Conservation (phyloP, 2,113 vertebrate species). For the Oreochromis spilurus region DNA sequence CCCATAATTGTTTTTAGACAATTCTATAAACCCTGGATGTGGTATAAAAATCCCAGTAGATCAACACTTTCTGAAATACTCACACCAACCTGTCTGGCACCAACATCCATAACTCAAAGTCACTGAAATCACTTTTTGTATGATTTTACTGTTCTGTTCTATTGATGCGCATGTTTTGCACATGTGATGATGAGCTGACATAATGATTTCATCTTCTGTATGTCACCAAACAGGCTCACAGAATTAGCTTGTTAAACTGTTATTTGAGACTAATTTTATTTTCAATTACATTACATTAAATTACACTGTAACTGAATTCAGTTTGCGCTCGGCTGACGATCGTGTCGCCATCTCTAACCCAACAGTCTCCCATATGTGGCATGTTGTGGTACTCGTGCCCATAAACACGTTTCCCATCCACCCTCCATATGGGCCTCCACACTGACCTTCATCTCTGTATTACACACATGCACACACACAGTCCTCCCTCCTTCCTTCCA, state of each 20-base stretch:
- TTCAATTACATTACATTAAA: neutral
- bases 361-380: neutral
- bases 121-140: neutral
- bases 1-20: neutral
- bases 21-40: neutral
- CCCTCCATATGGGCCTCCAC: conserved; percentile 52
- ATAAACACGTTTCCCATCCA: conserved; percentile 43
- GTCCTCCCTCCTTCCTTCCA: neutral
- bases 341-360: conserved; percentile 1
- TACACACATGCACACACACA: neutral
- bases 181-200: neutral
- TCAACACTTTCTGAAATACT: neutral
- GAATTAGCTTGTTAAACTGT: neutral
- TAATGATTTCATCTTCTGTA: neutral
- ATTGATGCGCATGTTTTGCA: neutral
- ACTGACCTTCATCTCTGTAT: neutral
- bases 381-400: neutral
- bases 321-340: conserved; percentile 33
- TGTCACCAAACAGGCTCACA: neutral
- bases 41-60: neutral
- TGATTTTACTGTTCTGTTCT: neutral
- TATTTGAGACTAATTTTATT: neutral
- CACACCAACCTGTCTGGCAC: neutral
- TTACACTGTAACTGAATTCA: neutral
- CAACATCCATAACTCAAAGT: neutral